phyloP scores from a whole-genome alignment of 2,113 vertebrate species.

The Cottus gobio region DNA sequence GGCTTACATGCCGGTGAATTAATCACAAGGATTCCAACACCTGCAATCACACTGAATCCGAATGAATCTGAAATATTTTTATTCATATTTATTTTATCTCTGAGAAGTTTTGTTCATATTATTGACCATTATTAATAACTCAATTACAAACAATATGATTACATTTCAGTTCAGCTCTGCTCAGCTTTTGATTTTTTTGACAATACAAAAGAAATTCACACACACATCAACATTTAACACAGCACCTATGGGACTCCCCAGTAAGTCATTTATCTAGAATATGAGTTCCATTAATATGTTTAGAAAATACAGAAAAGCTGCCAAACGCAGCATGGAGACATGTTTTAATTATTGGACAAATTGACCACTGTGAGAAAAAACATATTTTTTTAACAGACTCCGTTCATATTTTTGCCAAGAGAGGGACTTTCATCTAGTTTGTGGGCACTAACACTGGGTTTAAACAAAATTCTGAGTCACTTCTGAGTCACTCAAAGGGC shows the following conservation, averaged over 20 bases:
- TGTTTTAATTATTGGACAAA: neutral
- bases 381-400: neutral
- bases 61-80: constrained; percentile 32
- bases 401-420: constrained; percentile 30
- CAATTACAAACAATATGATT: neutral
- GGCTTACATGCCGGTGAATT: constrained; percentile 66
- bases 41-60: constrained; percentile 40
- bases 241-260: neutral
- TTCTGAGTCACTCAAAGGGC: constrained; percentile 59
- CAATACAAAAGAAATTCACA: neutral
- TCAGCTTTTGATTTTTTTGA: neutral
- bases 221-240: neutral
- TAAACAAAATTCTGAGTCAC: constrained; percentile 73
- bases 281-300: neutral
- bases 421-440: constrained; percentile 57
- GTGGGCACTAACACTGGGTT: constrained; percentile 34
- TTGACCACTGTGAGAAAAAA: constrained; percentile 18
- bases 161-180: neutral
- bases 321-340: constrained; percentile 8
- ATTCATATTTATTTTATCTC: no score
- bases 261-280: neutral
- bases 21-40: constrained; percentile 43
- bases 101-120: constrained; percentile 24
- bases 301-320: constrained; percentile 3
- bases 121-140: constrained; percentile 8